Conservation (phyloP, 2,888 invertebrate species). For the Nymphalis c-album region DNA sequence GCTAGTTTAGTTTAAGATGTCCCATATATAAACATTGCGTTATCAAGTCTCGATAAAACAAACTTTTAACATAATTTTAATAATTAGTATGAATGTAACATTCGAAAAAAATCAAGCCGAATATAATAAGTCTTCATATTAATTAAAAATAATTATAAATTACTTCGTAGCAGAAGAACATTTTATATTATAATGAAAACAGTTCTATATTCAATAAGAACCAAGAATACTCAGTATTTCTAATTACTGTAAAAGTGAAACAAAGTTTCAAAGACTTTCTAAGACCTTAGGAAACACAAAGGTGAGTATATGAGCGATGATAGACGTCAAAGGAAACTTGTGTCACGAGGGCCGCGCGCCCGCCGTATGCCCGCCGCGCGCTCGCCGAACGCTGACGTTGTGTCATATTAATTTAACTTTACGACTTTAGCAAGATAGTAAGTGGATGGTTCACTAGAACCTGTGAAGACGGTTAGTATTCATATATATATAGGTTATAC, state of each 20-base stretch:
- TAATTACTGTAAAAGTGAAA: slow-evolving; percentile 2
- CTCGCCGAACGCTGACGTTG: neutral
- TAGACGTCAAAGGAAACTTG: slow-evolving; percentile 14
- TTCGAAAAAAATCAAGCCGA: no score
- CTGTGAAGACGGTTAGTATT: neutral
- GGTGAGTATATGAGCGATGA: neutral
- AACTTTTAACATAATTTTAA: no score
- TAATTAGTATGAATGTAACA: no score
- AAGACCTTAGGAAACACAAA: neutral
- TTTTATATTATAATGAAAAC: neutral
- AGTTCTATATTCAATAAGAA: neutral
- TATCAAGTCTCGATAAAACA: no score
- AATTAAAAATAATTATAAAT: neutral
- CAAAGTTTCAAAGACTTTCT: slow-evolving; percentile 7
- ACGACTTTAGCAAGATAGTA: slow-evolving; percentile 8
- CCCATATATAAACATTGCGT: no score
- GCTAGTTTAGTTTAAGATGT: no score
- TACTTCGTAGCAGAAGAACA: neutral
- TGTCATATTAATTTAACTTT: slow-evolving; percentile 6
- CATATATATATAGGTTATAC: no score
- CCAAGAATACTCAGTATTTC: slow-evolving; percentile 3
- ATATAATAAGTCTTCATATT: no score
- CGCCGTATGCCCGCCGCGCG: slow-evolving; percentile 3
- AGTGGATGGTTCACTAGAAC: neutral
- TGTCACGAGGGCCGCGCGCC: slow-evolving; percentile 2